These are phyloP conservation scores for Drosophila formosana DNA, from an alignment of 2,888 invertebrate genomes.

Conservation along the genomic window DNA sequence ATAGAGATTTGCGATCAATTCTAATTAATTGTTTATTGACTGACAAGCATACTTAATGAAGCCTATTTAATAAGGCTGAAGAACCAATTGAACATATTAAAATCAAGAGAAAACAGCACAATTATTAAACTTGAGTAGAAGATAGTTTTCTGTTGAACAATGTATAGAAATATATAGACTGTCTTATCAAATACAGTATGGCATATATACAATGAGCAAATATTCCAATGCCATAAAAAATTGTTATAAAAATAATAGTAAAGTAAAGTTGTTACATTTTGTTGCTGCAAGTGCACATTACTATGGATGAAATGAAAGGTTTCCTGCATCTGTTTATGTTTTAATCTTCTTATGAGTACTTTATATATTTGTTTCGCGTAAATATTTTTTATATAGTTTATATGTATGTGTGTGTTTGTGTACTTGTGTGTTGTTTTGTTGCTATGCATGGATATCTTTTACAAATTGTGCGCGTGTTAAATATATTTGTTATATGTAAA, in stretches of 20 bases:
- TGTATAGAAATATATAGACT: slow-evolving; percentile 19
- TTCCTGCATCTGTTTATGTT: slow-evolving; percentile 42
- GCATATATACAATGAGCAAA: slow-evolving; percentile 76
- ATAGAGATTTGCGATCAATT: slow-evolving; percentile 12
- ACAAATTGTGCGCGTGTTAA: slow-evolving; percentile 57
- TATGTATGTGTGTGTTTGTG: slow-evolving; percentile 32
- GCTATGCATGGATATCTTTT: slow-evolving; percentile 37
- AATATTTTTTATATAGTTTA: slow-evolving; percentile 7
- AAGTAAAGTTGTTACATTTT: slow-evolving; percentile 6
- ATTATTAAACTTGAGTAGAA: slow-evolving; percentile 31
- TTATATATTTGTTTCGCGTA: slow-evolving; percentile 34
- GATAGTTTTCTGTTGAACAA: slow-evolving; percentile 34
- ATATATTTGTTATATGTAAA: slow-evolving; percentile 40
- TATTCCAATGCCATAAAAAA: slow-evolving; percentile 60
- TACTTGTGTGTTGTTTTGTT: slow-evolving; percentile 36
- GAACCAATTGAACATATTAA: slow-evolving; percentile 38
- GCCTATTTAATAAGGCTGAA: neutral
- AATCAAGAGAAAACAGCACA: slow-evolving; percentile 29
- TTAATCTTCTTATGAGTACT: slow-evolving; percentile 59
- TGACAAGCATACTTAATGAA: slow-evolving; percentile 18
- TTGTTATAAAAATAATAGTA: slow-evolving; percentile 24
- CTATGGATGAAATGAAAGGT: slow-evolving; percentile 54
- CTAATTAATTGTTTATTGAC: slow-evolving; percentile 20
- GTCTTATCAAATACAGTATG: slow-evolving; percentile 67
- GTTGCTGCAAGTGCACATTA: slow-evolving; percentile 48